phyloP scores from a whole-genome alignment of 2,113 vertebrate species.

The Tricholaema leucomelas region DNA sequence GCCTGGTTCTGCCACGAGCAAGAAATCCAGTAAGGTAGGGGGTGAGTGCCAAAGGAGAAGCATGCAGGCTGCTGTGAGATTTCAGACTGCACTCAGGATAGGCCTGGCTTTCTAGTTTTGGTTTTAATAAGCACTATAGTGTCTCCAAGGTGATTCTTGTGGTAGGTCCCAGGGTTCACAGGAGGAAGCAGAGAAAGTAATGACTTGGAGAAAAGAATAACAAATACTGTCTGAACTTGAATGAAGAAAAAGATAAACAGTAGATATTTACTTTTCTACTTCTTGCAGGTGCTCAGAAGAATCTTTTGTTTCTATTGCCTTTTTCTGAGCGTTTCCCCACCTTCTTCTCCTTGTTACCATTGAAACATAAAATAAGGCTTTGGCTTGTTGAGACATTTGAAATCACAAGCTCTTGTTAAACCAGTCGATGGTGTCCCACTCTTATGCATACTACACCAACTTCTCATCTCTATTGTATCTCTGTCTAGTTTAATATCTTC shows the following conservation, averaged over 20 bases:
- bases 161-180: background rate
- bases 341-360: background rate
- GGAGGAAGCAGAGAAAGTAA: conserved; percentile 2
- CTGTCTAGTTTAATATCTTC: background rate
- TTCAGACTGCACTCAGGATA: background rate
- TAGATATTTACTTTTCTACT: conserved; percentile 46
- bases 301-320: background rate
- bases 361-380: background rate
- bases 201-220: background rate
- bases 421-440: background rate
- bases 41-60: background rate
- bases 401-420: background rate
- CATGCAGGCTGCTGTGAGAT: background rate
- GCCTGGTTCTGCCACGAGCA: conserved; percentile 94
- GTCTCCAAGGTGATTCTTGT: background rate
- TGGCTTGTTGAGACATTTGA: background rate
- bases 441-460: background rate
- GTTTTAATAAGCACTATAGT: background rate
- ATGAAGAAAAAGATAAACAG: conserved; percentile 18
- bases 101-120: background rate
- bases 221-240: conserved; percentile 37
- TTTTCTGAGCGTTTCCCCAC: background rate
- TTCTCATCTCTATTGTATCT: background rate
- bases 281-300: background rate
- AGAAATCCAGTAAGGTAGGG: conserved; percentile 90